phyloP scores from a whole-genome alignment of 2,888 invertebrate genomes.

The Beris chalybata region DNA sequence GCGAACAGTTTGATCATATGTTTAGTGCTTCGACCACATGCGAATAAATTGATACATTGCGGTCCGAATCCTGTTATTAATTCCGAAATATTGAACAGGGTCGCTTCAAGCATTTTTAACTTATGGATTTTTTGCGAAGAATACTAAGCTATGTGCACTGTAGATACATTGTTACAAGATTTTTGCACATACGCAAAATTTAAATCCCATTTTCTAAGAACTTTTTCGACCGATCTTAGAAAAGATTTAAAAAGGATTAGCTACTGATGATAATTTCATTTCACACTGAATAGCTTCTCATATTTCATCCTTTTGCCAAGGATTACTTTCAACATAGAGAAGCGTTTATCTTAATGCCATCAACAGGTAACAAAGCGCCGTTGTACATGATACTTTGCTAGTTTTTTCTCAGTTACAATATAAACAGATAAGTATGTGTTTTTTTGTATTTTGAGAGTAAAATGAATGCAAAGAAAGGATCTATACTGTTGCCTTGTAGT shows the following conservation, averaged over 20 bases:
- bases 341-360: slow-evolving; percentile 30
- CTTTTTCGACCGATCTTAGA: no score
- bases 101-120: no score
- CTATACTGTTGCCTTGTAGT: slow-evolving; percentile 35
- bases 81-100: no score
- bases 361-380: slow-evolving; percentile 35
- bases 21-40: no score
- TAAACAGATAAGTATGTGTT: slow-evolving; percentile 31
- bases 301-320: slow-evolving; percentile 7
- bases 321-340: not conserved
- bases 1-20: no score
- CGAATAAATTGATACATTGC: no score
- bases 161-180: no score
- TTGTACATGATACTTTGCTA: slow-evolving; percentile 38
- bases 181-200: no score
- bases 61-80: no score
- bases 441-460: slow-evolving; percentile 4
- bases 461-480: slow-evolving; percentile 11
- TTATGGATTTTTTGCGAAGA: no score
- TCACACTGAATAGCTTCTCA: slow-evolving; percentile 19
- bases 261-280: slow-evolving; percentile 12
- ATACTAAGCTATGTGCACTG: no score
- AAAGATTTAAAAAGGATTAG: slow-evolving; percentile 9
- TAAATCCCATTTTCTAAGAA: no score
- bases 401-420: slow-evolving; percentile 37